Conservation (phyloP, 2,888 invertebrate genomes). For the Ormia ochracea region DNA sequence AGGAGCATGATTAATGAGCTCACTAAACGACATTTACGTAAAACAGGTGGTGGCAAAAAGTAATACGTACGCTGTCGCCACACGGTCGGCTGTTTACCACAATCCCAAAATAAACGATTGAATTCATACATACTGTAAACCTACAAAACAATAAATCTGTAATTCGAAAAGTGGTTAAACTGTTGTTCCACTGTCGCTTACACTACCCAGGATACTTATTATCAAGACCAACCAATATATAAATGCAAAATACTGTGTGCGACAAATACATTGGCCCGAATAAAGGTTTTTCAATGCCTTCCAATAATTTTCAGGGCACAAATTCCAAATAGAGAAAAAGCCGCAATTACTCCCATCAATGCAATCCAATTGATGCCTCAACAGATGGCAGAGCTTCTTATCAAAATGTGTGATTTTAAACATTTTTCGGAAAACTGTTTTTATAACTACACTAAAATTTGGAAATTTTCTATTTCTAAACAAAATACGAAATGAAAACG, state of each 20-base stretch:
- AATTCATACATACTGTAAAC: conserved; percentile 63
- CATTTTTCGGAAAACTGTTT: conserved; percentile 50
- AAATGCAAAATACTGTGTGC: conserved; percentile 66
- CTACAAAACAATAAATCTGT: conserved; percentile 37
- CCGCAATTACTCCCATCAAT: conserved; percentile 61
- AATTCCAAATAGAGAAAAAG: conserved; percentile 68
- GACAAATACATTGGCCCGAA: conserved; percentile 59
- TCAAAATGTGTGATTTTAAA: conserved; percentile 66
- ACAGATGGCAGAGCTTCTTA: conserved; percentile 62
- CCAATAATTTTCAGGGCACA: conserved; percentile 62
- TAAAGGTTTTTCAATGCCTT: conserved; percentile 55
- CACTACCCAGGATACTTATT: conserved; percentile 66
- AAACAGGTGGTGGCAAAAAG: conserved; percentile 65
- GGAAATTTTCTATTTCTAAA: background rate
- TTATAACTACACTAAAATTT: conserved; percentile 14
- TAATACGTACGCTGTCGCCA: conserved; percentile 66
- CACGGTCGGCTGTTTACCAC: conserved; percentile 58
- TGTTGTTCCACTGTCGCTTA: conserved; percentile 57
- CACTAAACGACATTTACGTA: conserved; percentile 67
- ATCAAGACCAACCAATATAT: conserved; percentile 67
- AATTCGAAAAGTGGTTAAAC: background rate
- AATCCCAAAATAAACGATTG: conserved; percentile 40
- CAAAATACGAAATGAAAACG: background rate
- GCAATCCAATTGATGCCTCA: conserved; percentile 60
- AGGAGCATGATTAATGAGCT: conserved; percentile 67